A percentile compares a stretch with the other conserved stretches of the same genome.
Conservation (phyloP, 2,797 vertebrate species). For the Triplophysa yarkandensis region DNA sequence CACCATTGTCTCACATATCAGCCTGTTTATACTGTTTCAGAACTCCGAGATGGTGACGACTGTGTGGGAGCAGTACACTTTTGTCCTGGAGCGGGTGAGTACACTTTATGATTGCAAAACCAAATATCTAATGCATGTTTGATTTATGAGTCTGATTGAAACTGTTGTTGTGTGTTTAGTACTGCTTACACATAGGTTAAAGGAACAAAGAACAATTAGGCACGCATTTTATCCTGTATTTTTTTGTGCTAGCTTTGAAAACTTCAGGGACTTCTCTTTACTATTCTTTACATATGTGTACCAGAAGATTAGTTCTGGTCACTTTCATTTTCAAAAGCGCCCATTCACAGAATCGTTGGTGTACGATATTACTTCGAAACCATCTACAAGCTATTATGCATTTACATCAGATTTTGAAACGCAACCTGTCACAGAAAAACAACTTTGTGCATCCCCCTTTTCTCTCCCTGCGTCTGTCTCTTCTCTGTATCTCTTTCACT, state of each 20-base stretch:
- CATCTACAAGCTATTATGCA: background rate
- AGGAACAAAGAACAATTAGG: background rate
- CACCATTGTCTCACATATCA: constrained; percentile 5
- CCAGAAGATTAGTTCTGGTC: no score
- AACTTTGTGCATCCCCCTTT: background rate
- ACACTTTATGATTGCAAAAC: background rate
- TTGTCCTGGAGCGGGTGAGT: constrained; percentile 93
- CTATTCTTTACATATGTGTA: no score
- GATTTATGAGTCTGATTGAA: background rate
- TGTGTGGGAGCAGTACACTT: constrained; percentile 96
- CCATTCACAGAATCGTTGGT: no score
- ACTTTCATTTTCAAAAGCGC: no score
- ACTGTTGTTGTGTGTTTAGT: background rate
- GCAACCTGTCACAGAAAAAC: background rate
- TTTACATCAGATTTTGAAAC: background rate
- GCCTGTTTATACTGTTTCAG: constrained; percentile 64
- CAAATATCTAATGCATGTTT: background rate
- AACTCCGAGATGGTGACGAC: constrained; percentile 93
- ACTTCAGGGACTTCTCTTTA: no score
- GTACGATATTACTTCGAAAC: no score
- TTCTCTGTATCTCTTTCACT: background rate
- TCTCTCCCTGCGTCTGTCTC: background rate
- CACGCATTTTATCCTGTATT: background rate
- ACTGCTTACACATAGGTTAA: background rate
- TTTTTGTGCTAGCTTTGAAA: background rate